Percentiles rank a stretch among this genome's conserved stretches.
Conservation (phyloP, 1,140 invertebrate species). For the Cherax destructor region DNA sequence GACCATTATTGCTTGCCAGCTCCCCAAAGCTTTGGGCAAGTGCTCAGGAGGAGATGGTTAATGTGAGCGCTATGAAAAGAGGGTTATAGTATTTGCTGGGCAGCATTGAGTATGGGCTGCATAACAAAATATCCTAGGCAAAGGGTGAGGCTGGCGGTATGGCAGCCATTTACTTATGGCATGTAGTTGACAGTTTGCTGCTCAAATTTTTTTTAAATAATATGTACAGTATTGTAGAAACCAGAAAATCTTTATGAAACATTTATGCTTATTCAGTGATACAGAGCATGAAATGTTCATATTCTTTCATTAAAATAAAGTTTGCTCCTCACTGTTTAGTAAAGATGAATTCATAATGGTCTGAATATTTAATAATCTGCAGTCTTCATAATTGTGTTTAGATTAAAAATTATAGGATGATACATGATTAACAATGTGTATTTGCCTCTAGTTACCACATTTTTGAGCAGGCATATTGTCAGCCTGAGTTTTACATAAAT, state of each 20-base stretch:
- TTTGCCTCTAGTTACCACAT: background rate
- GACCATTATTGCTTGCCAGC: slow-evolving; percentile 65
- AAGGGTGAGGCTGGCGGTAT: background rate
- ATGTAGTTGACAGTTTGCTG: background rate
- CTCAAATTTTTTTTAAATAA: background rate
- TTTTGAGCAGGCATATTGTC: background rate
- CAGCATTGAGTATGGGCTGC: background rate
- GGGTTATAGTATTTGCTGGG: slow-evolving; percentile 1
- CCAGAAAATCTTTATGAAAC: background rate
- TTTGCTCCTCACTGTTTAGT: background rate
- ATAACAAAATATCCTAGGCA: background rate
- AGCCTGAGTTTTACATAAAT: background rate
- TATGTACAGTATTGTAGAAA: background rate
- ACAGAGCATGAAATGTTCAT: background rate
- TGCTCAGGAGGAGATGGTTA: slow-evolving; percentile 48
- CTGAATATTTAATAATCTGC: background rate
- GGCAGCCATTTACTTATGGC: background rate
- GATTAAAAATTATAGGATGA: background rate
- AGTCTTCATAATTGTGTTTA: background rate
- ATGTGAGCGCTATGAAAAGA: slow-evolving; percentile 23
- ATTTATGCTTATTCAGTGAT: background rate
- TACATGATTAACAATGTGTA: background rate
- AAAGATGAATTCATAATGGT: background rate
- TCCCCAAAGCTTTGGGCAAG: slow-evolving; percentile 69
- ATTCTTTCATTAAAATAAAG: background rate